phyloP scores from a whole-genome alignment of 2,797 vertebrate genomes.

The Chanos chanos region DNA sequence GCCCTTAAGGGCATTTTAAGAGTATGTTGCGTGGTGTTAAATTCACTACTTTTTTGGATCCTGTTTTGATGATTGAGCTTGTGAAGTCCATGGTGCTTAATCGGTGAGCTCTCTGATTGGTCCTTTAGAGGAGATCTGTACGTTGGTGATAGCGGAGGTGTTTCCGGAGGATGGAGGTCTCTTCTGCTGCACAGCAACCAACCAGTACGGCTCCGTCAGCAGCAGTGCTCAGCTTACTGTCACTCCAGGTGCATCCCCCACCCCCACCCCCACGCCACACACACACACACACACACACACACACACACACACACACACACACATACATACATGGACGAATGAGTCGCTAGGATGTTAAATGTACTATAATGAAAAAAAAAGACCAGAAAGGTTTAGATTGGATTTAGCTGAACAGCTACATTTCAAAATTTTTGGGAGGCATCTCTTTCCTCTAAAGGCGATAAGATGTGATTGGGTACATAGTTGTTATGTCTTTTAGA shows the following conservation, averaged over 20 bases:
- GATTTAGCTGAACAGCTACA: no score
- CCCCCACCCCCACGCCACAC: not conserved
- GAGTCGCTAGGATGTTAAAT: no score
- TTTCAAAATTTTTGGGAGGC: no score
- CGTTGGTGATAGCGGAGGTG: constrained; percentile 92
- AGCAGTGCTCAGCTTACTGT: constrained; percentile 82
- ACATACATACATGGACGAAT: not conserved
- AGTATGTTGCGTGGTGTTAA: no score
- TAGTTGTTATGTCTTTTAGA: no score
- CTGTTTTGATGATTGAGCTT: not conserved
- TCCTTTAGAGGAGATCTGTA: constrained; percentile 92
- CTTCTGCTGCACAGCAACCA: constrained; percentile 86
- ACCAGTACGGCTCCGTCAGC: constrained; percentile 78
- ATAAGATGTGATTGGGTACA: no score
- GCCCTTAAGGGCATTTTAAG: no score
- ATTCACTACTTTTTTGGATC: not conserved
- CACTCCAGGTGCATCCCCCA: constrained; percentile 59
- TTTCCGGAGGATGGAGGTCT: constrained; percentile 93
- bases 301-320: not conserved
- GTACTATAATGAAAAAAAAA: no score
- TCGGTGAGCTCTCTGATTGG: not conserved
- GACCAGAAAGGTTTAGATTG: no score
- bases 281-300: not conserved
- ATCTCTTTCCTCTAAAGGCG: no score
- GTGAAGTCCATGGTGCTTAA: constrained; percentile 1